Percentiles rank a stretch among this genome's conserved stretches.
These are phyloP conservation scores for Hydraecia micacea DNA, from an alignment of 2,888 invertebrate species.

Conservation along the genomic window DNA sequence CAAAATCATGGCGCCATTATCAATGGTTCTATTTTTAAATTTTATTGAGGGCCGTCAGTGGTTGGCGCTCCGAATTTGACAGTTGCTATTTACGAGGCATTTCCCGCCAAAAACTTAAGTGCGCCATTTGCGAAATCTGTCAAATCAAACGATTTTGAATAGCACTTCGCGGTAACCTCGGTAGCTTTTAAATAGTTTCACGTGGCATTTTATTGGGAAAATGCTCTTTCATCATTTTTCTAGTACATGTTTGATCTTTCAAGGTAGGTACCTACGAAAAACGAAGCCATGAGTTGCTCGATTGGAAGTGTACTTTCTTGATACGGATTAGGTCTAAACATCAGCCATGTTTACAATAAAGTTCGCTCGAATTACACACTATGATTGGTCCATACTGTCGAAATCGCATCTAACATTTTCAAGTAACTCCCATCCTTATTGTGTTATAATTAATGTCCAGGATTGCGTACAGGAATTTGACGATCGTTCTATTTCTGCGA, in stretches of 20 bases:
- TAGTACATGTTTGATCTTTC: slow-evolving; percentile 28
- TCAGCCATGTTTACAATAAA: slow-evolving; percentile 41
- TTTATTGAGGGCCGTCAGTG: slow-evolving; percentile 45
- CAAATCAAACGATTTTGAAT: slow-evolving; percentile 46
- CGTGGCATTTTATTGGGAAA: slow-evolving; percentile 2
- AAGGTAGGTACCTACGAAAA: neutral
- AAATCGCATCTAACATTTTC: slow-evolving; percentile 28
- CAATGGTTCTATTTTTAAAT: slow-evolving; percentile 56
- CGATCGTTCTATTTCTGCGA: slow-evolving; percentile 65
- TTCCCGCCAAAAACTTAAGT: slow-evolving; percentile 51
- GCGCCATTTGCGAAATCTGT: slow-evolving; percentile 40
- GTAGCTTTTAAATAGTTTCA: slow-evolving; percentile 20
- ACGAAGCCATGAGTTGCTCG: neutral
- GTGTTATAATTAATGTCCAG: slow-evolving; percentile 55
- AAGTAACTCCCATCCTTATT: slow-evolving; percentile 52
- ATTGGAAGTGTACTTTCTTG: neutral
- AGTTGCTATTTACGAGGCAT: slow-evolving; percentile 47
- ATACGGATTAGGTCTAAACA: slow-evolving; percentile 25
- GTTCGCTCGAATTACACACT: slow-evolving; percentile 34
- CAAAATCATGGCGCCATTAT: slow-evolving; percentile 56
- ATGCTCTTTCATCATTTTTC: neutral
- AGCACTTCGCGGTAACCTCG: slow-evolving; percentile 20
- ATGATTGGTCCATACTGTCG: slow-evolving; percentile 34
- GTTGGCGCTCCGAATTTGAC: slow-evolving; percentile 50
- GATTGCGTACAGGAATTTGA: slow-evolving; percentile 61